These are phyloP conservation scores for Agrilus mali DNA, from an alignment of 2,888 invertebrate genomes.

Conservation along the genomic window DNA sequence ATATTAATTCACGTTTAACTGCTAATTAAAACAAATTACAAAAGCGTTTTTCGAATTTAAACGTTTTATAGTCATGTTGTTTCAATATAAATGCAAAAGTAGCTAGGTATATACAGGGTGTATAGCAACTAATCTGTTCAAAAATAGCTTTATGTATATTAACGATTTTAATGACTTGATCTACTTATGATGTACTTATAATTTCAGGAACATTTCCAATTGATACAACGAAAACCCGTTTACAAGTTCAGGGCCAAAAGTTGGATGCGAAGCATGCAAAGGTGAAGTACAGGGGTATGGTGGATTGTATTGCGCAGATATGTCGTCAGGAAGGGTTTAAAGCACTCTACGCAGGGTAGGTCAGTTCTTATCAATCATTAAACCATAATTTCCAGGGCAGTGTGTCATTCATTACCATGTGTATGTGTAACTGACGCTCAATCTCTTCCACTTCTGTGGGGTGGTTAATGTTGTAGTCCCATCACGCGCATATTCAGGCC, in stretches of 20 bases:
- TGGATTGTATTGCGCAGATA: constrained; percentile 80
- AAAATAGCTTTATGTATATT: too few species aligned
- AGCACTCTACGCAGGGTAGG: constrained; percentile 77
- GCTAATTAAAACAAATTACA: too few species aligned
- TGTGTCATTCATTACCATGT: not conserved
- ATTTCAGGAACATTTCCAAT: constrained; percentile 85
- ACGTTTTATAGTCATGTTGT: too few species aligned
- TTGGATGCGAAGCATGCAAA: constrained; percentile 61
- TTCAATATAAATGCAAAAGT: too few species aligned
- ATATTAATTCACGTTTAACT: too few species aligned
- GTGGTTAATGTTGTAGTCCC: not conserved
- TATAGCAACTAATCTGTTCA: too few species aligned
- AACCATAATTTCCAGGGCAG: not conserved
- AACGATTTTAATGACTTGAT: too few species aligned
- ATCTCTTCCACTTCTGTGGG: not conserved
- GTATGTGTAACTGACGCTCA: not conserved
- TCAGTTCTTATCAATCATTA: constrained; percentile 8
- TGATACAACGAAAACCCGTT: constrained; percentile 86
- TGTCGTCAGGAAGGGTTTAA: constrained; percentile 73
- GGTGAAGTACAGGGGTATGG: constrained; percentile 80
- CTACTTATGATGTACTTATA: not conserved
- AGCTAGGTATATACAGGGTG: too few species aligned
- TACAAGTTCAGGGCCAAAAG: constrained; percentile 89
- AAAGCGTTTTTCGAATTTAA: too few species aligned
- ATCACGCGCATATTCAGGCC: not conserved